Base-by-base conservation (phyloP, 2,888 invertebrate species). In the Axea sp. region DNA sequence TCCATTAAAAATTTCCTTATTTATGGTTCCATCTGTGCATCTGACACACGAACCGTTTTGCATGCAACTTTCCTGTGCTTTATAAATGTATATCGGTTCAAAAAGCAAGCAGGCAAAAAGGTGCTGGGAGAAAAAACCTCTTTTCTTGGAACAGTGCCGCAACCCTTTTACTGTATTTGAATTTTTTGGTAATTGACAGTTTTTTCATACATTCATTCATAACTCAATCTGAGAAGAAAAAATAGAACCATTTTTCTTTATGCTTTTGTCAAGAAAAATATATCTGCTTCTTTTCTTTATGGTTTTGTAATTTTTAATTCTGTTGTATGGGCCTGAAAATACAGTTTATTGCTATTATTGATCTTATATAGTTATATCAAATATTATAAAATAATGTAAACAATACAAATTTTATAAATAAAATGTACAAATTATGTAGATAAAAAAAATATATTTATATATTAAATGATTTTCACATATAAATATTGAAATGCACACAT, bases 131-230 rank as follows among this genome's bases (percentile, higher is more conserved):
- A 37, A 31, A 45, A 35, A 35, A 9, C 33, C 35, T 30, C 12
- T 28, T 59, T 59, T 45, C 35, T 17, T 1, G 24, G 35, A 26
- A 19, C 6, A 6, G 24, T 24, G 24, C 6, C 8, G 60, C 60
- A 60, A 60, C 60, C 60, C 60, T 57, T 57, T 43, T 47, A 26
- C 30, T 15, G 37, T 30, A 47, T 47, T 37, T 37, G 26, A 47
- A 60, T 60, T 59, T 43, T 43, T 45, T 5, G 35, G 45, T 43
- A 31, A 24, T 6, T 37, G 35, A 35, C 26, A 26, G 22, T 51
- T 51, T 49, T 51, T 51, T 35, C 19, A 31, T 9, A 11, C 30
- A 11, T 59, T 45, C 35, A 59, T 24, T 57, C 41, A 33, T 22
- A n/a, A 33, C 7, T 6, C 1, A 33, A 33, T 11, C 7, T 6